Evolutionary conservation across 1,140 invertebrate genomes (phyloP).

Genomic region (Steinernema khuongi): DNA sequence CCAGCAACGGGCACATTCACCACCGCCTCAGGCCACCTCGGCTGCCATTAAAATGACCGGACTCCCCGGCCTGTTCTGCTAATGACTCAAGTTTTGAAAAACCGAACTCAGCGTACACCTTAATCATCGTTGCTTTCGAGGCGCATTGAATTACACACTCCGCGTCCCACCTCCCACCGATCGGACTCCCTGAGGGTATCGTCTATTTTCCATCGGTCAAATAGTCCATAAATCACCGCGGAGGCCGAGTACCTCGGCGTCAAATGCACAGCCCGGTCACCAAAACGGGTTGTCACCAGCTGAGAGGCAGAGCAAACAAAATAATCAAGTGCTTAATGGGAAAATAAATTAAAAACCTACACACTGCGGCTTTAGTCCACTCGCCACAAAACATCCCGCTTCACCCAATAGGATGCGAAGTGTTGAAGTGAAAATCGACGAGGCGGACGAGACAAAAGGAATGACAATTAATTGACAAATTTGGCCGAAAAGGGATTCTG

Average conservation of each 20-base stretch:
- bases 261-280: not conserved
- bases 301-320: not conserved
- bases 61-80: not conserved
- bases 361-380: constrained; percentile 4
- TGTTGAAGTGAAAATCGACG: no score
- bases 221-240: not conserved
- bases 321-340: not conserved
- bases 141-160: constrained; percentile 2
- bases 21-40: constrained; percentile 9
- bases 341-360: not conserved
- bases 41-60: not conserved
- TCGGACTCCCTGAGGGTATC: not conserved
- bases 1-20: not conserved
- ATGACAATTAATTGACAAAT: constrained; percentile 9
- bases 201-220: not conserved
- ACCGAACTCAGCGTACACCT: not conserved
- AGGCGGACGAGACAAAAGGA: not conserved
- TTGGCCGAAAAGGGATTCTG: not conserved
- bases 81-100: not conserved
- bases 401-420: no score
- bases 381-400: not conserved
- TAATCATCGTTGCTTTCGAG: not conserved
- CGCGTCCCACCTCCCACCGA: constrained; percentile 2
- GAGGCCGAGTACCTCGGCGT: not conserved
- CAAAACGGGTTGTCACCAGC: not conserved